These are phyloP conservation scores for Chionoecetes opilio DNA, from an alignment of 1,140 invertebrate species.

Conservation along the genomic window DNA sequence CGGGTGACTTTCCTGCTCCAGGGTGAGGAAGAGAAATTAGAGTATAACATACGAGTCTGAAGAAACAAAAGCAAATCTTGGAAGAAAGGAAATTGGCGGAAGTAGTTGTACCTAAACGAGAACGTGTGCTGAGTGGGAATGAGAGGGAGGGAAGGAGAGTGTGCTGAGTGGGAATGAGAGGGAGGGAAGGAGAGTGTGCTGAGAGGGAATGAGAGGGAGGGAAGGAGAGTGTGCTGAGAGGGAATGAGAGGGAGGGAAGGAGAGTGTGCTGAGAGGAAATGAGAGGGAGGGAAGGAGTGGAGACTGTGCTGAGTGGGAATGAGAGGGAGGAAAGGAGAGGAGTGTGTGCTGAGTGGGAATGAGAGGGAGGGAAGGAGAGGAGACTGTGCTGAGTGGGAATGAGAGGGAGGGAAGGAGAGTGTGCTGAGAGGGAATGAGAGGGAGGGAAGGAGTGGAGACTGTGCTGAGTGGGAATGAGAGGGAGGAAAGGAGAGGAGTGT, in stretches of 20 bases:
- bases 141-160: background rate
- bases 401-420: too few relatives aligned
- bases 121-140: background rate
- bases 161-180: background rate
- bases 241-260: background rate
- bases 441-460: too few relatives aligned
- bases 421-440: too few relatives aligned
- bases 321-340: background rate
- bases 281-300: too few relatives aligned
- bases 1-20: slow-evolving; percentile 21
- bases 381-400: too few relatives aligned
- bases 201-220: background rate
- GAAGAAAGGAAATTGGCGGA: slow-evolving; percentile 54
- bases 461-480: background rate
- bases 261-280: too few relatives aligned
- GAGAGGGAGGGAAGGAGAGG: too few relatives aligned
- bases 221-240: background rate
- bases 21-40: slow-evolving; percentile 19
- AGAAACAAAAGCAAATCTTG: slow-evolving; percentile 52
- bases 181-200: background rate
- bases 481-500: too few relatives aligned
- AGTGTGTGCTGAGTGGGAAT: too few relatives aligned
- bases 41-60: slow-evolving; percentile 69
- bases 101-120: slow-evolving; percentile 20
- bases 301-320: background rate